Evolutionary conservation across 2,113 vertebrate genomes (phyloP).

Genomic region (Pachycephala philippinensis): DNA sequence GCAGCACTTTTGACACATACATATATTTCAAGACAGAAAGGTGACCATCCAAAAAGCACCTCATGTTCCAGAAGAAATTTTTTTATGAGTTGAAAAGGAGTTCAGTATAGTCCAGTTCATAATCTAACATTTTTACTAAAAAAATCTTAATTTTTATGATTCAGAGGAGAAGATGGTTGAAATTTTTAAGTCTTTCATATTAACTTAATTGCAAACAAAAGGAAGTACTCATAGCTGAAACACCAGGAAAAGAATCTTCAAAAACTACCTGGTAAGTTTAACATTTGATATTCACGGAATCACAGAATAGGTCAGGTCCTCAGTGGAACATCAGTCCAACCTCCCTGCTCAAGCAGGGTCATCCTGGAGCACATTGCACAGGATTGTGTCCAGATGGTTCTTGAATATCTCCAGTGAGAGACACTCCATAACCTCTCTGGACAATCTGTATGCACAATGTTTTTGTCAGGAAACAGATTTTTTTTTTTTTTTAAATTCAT

Average conservation of each 20-base stretch:
- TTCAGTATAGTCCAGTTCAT: not conserved
- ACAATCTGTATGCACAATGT: not conserved
- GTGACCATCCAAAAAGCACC: not conserved
- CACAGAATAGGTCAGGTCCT: not conserved
- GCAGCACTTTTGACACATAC: not conserved
- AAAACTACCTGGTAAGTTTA: not conserved
- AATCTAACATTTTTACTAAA: not conserved
- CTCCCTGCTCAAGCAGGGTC: not conserved
- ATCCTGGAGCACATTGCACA: not conserved
- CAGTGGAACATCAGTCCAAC: not conserved
- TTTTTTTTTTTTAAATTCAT: not conserved
- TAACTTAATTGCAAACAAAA: not conserved
- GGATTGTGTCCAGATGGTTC: not conserved
- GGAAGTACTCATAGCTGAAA: not conserved
- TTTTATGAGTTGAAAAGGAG: not conserved
- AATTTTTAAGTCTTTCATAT: not conserved
- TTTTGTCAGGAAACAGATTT: not conserved
- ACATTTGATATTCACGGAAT: not conserved
- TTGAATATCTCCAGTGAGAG: not conserved
- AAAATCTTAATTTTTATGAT: not conserved
- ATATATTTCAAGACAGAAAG: not conserved
- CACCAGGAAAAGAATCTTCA: not conserved
- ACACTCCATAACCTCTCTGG: not conserved
- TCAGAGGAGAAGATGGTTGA: not conserved
- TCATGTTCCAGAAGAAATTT: not conserved